Conservation (phyloP, 2,797 vertebrate genomes). For the Saxicola maurus region DNA sequence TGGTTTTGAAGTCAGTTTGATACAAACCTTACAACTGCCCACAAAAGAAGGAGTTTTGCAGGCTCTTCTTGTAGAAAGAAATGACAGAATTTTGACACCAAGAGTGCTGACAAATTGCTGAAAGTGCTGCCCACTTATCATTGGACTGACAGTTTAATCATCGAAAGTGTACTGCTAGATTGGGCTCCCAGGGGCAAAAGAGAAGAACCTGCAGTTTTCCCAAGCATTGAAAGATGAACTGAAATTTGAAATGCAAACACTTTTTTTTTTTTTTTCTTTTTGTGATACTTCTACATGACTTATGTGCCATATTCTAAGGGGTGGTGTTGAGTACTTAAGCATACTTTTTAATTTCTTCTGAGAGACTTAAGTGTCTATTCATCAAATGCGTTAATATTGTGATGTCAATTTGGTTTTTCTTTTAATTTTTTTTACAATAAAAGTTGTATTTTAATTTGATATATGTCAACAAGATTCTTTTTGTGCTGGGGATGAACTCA, state of each 20-base stretch:
- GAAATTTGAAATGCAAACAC: not conserved
- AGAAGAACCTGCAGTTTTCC: not conserved
- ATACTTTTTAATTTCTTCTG: not conserved
- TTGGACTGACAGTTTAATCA: slow-evolving; percentile 76
- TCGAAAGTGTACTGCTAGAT: slow-evolving; percentile 45
- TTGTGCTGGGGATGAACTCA: not conserved
- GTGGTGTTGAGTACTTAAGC: rapidly evolving
- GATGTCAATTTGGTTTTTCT: not conserved
- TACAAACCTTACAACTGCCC: slow-evolving; percentile 60
- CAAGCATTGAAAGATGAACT: not conserved
- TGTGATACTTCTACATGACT: not conserved
- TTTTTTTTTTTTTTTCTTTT: not conserved
- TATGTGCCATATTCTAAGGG: not conserved
- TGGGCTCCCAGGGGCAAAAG: slow-evolving; percentile 24
- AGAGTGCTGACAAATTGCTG: slow-evolving; percentile 73
- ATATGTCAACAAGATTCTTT: rapidly evolving
- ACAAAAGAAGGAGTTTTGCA: slow-evolving; percentile 54
- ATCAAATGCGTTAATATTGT: not conserved
- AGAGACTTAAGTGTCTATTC: not conserved
- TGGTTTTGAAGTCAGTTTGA: slow-evolving; percentile 29
- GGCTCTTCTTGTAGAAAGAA: slow-evolving; percentile 55
- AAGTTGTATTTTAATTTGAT: not conserved
- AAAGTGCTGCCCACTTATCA: slow-evolving; percentile 71
- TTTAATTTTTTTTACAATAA: not conserved
- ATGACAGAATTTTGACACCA: slow-evolving; percentile 71